phyloP scores from a whole-genome alignment of 2,888 invertebrate species.

The Catocala fraxini region DNA sequence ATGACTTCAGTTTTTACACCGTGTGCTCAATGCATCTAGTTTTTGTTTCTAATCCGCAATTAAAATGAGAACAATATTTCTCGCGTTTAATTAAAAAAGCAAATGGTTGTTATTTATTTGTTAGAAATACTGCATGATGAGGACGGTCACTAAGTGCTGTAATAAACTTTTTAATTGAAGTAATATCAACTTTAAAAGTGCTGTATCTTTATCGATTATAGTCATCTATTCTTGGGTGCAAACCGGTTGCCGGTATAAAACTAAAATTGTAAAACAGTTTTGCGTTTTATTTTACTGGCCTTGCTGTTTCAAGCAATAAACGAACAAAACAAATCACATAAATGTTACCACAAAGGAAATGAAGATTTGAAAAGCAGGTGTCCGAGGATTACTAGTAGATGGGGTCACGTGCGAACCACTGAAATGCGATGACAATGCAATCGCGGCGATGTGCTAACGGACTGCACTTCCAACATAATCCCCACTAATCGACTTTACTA shows the following conservation, averaged over 20 bases:
- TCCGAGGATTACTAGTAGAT: conserved; percentile 80
- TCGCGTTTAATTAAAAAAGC: conserved; percentile 14
- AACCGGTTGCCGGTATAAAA: too few species aligned
- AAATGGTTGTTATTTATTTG: conserved; percentile 12
- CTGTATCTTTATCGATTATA: conserved; percentile 1
- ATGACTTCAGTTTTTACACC: conserved; percentile 73
- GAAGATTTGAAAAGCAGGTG: conserved; percentile 81
- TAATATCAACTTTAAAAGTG: neutral
- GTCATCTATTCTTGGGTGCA: neutral
- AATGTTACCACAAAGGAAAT: conserved; percentile 54
- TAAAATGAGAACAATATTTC: conserved; percentile 33
- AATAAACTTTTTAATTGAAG: neutral
- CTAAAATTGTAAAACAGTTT: too few species aligned
- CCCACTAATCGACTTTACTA: conserved; percentile 55
- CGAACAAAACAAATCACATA: conserved; percentile 37
- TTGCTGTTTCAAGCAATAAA: conserved; percentile 5
- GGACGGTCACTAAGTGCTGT: neutral
- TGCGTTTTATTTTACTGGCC: too few species aligned
- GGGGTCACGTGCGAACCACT: conserved; percentile 78
- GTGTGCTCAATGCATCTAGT: conserved; percentile 61
- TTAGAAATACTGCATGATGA: neutral
- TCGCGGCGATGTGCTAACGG: conserved; percentile 69
- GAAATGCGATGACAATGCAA: conserved; percentile 84
- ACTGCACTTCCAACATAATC: conserved; percentile 58
- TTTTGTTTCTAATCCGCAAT: conserved; percentile 42